These are phyloP conservation scores for Trematomus bernacchii DNA, from an alignment of 2,797 vertebrate species.

Conservation along the genomic window DNA sequence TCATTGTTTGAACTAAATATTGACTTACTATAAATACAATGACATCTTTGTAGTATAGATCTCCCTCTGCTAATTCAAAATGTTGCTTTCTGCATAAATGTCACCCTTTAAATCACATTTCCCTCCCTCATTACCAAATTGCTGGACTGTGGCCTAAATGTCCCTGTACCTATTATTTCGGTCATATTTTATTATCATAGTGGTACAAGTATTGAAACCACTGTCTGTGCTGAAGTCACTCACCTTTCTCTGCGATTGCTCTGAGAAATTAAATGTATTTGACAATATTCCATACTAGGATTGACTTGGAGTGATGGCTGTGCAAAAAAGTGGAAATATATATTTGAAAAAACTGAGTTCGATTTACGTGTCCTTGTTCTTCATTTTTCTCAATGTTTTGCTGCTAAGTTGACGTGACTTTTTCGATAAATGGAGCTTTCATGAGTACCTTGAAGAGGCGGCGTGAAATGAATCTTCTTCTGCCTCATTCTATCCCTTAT, in stretches of 20 bases:
- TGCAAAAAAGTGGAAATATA: slow-evolving; percentile 26
- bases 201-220: slow-evolving; percentile 31
- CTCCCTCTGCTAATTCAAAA: background rate
- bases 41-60: background rate
- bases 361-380: slow-evolving; percentile 14
- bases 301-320: slow-evolving; percentile 24
- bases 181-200: slow-evolving; percentile 35
- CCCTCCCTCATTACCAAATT: background rate
- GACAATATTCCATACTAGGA: slow-evolving; percentile 28
- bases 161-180: slow-evolving; percentile 15
- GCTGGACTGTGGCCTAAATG: slow-evolving; percentile 14
- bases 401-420: slow-evolving; percentile 12
- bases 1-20: slow-evolving; percentile 1
- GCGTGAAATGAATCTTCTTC: slow-evolving; percentile 59
- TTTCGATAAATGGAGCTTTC: slow-evolving; percentile 27
- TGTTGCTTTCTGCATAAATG: background rate
- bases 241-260: slow-evolving; percentile 20
- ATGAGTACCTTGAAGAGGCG: slow-evolving; percentile 41
- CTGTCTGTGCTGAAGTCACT: slow-evolving; percentile 22
- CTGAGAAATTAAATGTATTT: slow-evolving; percentile 51
- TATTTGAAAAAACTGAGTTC: slow-evolving; percentile 26
- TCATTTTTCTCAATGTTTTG: background rate
- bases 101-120: slow-evolving; percentile 20
- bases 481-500: slow-evolving; percentile 39
- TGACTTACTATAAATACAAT: slow-evolving; percentile 12